These are phyloP conservation scores for Oscheius sp. DNA, from an alignment of 2,888 invertebrate genomes.

Conservation along the genomic window DNA sequence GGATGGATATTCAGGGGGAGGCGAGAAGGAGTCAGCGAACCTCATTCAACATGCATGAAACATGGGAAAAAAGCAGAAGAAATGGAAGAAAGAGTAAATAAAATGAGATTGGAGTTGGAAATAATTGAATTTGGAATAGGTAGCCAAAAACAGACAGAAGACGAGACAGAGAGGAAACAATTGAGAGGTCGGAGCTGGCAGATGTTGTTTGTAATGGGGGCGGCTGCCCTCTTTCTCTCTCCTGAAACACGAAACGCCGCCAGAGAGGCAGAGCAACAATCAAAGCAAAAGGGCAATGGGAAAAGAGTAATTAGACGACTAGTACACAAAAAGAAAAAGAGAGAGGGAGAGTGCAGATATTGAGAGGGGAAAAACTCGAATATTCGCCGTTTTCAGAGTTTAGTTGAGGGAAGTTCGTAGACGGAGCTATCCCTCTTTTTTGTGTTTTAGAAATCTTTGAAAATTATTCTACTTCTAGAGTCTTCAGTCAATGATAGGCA, in stretches of 20 bases:
- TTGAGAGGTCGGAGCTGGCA: constrained; percentile 21
- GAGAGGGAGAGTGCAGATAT: too few species aligned
- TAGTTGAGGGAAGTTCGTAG: too few species aligned
- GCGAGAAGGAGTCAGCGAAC: background rate
- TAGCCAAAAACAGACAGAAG: background rate
- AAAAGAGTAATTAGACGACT: background rate
- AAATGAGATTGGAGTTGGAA: too few species aligned
- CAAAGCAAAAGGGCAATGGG: background rate
- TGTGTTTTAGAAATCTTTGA: background rate
- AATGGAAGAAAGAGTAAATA: too few species aligned
- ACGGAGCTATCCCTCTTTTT: background rate
- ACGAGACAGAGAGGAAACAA: constrained; percentile 21
- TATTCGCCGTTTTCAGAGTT: too few species aligned
- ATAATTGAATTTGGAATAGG: too few species aligned
- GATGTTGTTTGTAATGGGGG: constrained; percentile 35
- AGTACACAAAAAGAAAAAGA: too few species aligned
- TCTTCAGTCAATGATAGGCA: background rate
- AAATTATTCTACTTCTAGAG: background rate
- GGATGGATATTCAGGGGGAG: too few species aligned
- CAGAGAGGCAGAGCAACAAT: constrained; percentile 2
- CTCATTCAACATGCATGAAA: constrained; percentile 1
- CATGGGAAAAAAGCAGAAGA: too few species aligned
- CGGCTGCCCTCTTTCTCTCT: background rate
- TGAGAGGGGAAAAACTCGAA: too few species aligned
- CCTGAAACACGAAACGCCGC: constrained; percentile 25